Base-by-base conservation (phyloP, 2,888 invertebrate genomes). In the Hemaris fuciformis region DNA sequence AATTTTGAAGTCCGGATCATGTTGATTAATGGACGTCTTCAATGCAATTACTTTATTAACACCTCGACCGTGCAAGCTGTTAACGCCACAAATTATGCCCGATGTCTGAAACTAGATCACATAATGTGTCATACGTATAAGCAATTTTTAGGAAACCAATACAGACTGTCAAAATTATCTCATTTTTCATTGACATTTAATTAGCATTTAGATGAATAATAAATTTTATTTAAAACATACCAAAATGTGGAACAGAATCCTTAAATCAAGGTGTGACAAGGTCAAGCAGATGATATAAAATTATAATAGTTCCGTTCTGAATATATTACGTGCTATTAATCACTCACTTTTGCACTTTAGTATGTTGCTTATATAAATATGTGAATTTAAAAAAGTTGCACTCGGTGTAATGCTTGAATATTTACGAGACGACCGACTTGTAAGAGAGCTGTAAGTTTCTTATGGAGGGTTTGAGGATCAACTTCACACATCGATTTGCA, bases 131-230 rank as follows among this genome's bases (percentile, higher is more conserved):
- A 83, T 80, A 81, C 76, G 80, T 78, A 81, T 75, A 75, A 71
- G 67, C 74, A 74, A 76, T 77, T 78, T 77, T 76, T 70, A 70
- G 80, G 81, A 80, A 83, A 80, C 74, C 80, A 73, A 80, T 75
- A 78, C 74, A 83, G 79, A 82, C 79, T 74, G 75, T 84, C 81
- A 83, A 82, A 81, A 71, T 75, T 78, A 77, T 79, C 77, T 76
- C 74, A 83, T 82, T 84, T 81, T 83, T 81, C 80, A 84, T 83
- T 88, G 85, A 86, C 84, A 85, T 81, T 84, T 83, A 71, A 89
- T 90, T 91, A 85, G 83, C 88, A 89, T 91, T 89, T 89, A 87
- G 77, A 87, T 81, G 72, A 75, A 77, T 80, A 82, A 90, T 88
- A 88, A 89, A 90, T 88, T 85, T 81, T 73, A 69, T 80, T 82